Base-by-base conservation (phyloP, 1,140 invertebrate genomes). In the Drosophila paulistorum region DNA sequence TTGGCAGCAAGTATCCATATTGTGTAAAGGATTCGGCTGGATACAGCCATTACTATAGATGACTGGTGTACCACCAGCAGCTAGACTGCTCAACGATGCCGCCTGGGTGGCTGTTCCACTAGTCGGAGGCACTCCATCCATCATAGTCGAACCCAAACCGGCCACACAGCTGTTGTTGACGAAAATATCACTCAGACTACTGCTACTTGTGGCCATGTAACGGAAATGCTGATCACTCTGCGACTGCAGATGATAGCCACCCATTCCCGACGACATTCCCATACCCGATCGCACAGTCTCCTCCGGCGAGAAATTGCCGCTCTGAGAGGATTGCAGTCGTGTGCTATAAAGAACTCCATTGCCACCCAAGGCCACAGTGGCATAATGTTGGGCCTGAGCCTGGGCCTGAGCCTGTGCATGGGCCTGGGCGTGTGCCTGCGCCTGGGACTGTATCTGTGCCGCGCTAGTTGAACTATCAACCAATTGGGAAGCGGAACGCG, bases 221-320 rank as follows among this genome's bases (percentile, higher is more conserved):
- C 79, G 81, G 48, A 92, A 91, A 23, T 92, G 91, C 51, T 92
- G 91, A 68, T 92, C 90, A 65, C 91, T 92, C 70, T 91, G 91
- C 9, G 91, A 92, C 11, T 90, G 80, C 5, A 90, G 65, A 51
- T 51, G 45, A 13, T 90, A 90, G 17, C 73, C 71, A 7, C 54
- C 69, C 14, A 65, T 57, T 20, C 58, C 66, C 11, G 54, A 62
- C 33, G 54, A 65, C 37, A 59, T 41, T 35, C 72, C 62, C 9
- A 41, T 48, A 10, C 65, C 59, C 45, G 65, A 20, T 37, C 57
- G 20, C 48, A 63, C 13, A 30, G 17, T 41, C 41, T 79, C 78
- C 30, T 74, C 84, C 3, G 67, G 71, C 23, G 69, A 74, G 13
- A 74, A 80, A 48, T 77, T 63, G 2, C 64, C 77, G 20, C 61